Evolutionary conservation across 2,113 vertebrate genomes (phyloP), one percentile per base, ranked within the genome.

Genomic region (Chloropsis hardwickii): DNA sequence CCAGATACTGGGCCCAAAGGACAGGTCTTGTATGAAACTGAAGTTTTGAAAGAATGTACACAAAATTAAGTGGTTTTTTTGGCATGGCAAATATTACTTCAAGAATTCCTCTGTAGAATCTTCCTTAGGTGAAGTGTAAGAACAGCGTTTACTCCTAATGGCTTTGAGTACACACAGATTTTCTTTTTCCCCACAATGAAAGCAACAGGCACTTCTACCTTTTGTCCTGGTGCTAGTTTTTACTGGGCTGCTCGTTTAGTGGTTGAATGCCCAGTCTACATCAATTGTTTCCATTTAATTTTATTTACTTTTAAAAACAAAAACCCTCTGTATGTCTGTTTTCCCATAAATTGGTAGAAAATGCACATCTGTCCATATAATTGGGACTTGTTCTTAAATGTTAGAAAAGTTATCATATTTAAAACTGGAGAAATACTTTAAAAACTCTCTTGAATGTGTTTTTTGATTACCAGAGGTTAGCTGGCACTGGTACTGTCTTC

Each of bases 391-490:
- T n/a, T 65, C 53, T 22, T 48, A 61, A 51, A 81, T 3, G 1
- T 35, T 25, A 71, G 10, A 47, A 35, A 80, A 35, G 2, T 22
- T 73, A 5, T 81, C 28, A 11, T 10, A 6, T 45, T n/a, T 67
- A 50, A 71, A 85, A 44, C 15, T 45, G 3, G 13, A 48, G 1
- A 62, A 86, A 62, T 71, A 44, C 4, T 74, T 81, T 45, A 18
- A 67, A 66, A 86, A 24, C 1, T 11, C 11, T 53, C 9, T 79
- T 8, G 37, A 61, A 77, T 90, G 24, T 86, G 37, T 51, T 94
- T 93, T 96, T 79, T 92, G 39, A 65, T 92, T 96, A 86, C n/a
- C 39, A 87, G 89, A 70, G 48, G 72, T 70, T 87, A 86, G 20
- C 13, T 50, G 66, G 23, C n/a, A 80, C 44, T 73, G 25, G 31